Evolutionary conservation across 37 sponge, comb jelly and placozoan species (phyloP), one percentile per base, ranked within the genome.

Genomic region (Spongilla lacustris): DNA sequence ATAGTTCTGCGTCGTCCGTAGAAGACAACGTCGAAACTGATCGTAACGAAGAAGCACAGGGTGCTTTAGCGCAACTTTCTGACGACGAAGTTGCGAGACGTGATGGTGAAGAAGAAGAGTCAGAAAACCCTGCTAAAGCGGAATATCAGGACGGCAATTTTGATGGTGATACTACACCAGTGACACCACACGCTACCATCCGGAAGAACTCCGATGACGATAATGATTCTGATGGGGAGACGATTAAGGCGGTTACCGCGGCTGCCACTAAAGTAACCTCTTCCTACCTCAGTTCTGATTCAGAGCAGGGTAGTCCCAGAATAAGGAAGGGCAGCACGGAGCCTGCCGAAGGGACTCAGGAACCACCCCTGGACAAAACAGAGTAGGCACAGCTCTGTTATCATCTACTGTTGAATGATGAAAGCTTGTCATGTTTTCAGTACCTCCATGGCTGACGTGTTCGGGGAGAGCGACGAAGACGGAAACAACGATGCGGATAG

Each of bases 71-170:
- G 22, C 66, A 41, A 2, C 36, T 49, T 23, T 71, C 28, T 24
- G 84, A 24, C 28, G 84, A 79, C 49, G 85, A 69, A 19, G 85
- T 1, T 25, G 77, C 36, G 13, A 49, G 14, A 6, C 74, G 4
- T 30, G 70, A 66, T 33, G 32, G 58, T 1, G 29, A 35, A 36
- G 84, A 73, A 36, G 85, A 73, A 30, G 72, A 46, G 29, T 76
- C 69, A 31, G 88, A 87, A 24, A 26, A 46, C 23, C 73, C 41
- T 80, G 74, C 9, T 30, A 46, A 71, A 58, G 72, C 14, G 24
- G 86, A 41, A 34, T 31, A n/a, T 22, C 66, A 23, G 70, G n/a
- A 34, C 1, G 66, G n/a, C 46, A 68, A 26, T 0, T 76, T 21
- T n/a, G 80, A 24, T 19, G 72, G 74, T n/a, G 50, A 41, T 6